phyloP scores from a whole-genome alignment of 2,888 invertebrate genomes.

The Apantesis nais region DNA sequence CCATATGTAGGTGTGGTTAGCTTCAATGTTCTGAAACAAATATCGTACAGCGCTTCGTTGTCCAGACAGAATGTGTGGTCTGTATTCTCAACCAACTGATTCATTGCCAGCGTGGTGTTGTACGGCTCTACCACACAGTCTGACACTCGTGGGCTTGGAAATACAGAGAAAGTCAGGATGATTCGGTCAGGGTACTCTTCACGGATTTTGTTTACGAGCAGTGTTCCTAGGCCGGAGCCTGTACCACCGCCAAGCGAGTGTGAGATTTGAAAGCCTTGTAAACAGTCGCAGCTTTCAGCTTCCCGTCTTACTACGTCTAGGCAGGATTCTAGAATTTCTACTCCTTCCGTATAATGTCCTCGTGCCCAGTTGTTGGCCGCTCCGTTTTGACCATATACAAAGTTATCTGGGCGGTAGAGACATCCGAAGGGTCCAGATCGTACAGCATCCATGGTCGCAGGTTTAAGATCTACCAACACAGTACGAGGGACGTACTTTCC shows the following conservation, averaged over 20 bases:
- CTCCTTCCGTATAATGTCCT: slow-evolving; percentile 90
- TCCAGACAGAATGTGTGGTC: slow-evolving; percentile 89
- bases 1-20: slow-evolving; percentile 91
- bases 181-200: slow-evolving; percentile 92
- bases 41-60: slow-evolving; percentile 92
- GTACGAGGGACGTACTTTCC: slow-evolving; percentile 77
- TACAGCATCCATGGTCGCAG: slow-evolving; percentile 88
- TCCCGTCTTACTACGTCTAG: slow-evolving; percentile 86
- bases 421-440: slow-evolving; percentile 89
- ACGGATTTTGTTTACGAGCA: slow-evolving; percentile 89
- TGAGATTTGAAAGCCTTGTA: slow-evolving; percentile 87
- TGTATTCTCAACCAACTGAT: slow-evolving; percentile 90
- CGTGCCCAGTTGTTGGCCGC: slow-evolving; percentile 87
- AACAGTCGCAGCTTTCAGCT: slow-evolving; percentile 89
- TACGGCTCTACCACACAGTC: slow-evolving; percentile 89
- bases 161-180: slow-evolving; percentile 89
- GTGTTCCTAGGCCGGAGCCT: slow-evolving; percentile 90
- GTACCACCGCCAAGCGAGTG: slow-evolving; percentile 91
- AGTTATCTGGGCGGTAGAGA: slow-evolving; percentile 90
- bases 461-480: slow-evolving; percentile 75
- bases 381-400: slow-evolving; percentile 87
- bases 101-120: slow-evolving; percentile 88
- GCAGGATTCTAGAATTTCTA: slow-evolving; percentile 87
- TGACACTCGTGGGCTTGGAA: slow-evolving; percentile 90
- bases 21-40: slow-evolving; percentile 91